phyloP scores from a whole-genome alignment of 2,888 invertebrate species.

The Smittia sp. region DNA sequence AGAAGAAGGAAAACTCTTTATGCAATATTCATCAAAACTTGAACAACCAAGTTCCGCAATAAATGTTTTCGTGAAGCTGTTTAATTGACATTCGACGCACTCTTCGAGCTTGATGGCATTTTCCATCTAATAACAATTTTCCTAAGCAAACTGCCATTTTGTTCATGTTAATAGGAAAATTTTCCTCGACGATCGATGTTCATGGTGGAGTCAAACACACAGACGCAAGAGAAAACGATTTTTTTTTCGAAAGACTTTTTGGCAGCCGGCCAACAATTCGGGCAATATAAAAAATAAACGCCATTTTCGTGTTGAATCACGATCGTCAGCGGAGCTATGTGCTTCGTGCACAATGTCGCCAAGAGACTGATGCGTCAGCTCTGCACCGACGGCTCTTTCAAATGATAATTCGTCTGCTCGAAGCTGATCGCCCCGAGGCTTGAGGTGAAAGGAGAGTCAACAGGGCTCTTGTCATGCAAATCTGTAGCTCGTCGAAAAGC shows the following conservation, averaged over 20 bases:
- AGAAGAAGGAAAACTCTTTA: neutral
- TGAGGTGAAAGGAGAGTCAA: neutral
- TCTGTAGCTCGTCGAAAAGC: neutral
- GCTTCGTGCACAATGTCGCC: constrained; percentile 6
- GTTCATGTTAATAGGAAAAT: neutral
- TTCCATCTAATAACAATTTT: neutral
- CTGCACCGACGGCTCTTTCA: neutral
- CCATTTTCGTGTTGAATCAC: constrained; percentile 40
- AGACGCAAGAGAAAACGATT: neutral
- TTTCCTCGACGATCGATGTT: neutral
- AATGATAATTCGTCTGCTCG: constrained; percentile 5
- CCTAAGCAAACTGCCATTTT: constrained; percentile 29
- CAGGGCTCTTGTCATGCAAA: constrained; percentile 2
- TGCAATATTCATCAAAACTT: neutral
- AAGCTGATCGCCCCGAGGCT: neutral
- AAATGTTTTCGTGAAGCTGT: neutral
- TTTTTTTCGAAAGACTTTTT: constrained; percentile 28
- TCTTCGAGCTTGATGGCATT: neutral
- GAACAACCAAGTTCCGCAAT: neutral
- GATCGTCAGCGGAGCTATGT: neutral
- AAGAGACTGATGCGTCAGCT: neutral
- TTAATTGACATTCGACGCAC: neutral
- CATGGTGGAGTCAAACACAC: neutral
- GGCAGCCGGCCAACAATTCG: constrained; percentile 14
- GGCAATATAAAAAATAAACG: constrained; percentile 34